phyloP scores from a whole-genome alignment of 1,140 invertebrate genomes.

The Streblospio benedicti region DNA sequence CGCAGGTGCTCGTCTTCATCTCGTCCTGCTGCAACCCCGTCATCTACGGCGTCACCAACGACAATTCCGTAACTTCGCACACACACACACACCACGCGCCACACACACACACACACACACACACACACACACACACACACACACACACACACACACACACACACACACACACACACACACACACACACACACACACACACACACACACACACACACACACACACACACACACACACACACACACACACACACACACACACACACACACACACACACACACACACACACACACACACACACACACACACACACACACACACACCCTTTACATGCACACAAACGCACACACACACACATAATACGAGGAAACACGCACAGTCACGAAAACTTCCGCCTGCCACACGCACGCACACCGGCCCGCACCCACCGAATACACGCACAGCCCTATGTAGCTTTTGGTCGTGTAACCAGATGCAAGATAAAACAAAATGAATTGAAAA shows the following conservation, averaged over 20 bases:
- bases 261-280: slow-evolving; percentile 1
- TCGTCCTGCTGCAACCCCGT: slow-evolving; percentile 3
- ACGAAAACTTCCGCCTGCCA: neutral
- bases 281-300: neutral
- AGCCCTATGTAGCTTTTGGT: too few relatives aligned
- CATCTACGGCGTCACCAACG: slow-evolving; percentile 1
- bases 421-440: too few relatives aligned
- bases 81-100: too few relatives aligned
- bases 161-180: neutral
- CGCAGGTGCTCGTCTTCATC: neutral
- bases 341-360: neutral
- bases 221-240: slow-evolving; percentile 5
- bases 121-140: slow-evolving; percentile 1
- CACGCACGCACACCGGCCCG: too few relatives aligned
- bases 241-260: slow-evolving; percentile 7
- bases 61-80: neutral
- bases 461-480: too few relatives aligned
- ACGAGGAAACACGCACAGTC: neutral
- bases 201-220: slow-evolving; percentile 6
- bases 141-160: slow-evolving; percentile 3
- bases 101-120: too few relatives aligned
- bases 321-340: too few relatives aligned
- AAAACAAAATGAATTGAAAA: too few relatives aligned
- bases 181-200: slow-evolving; percentile 3
- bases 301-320: too few relatives aligned